A percentile compares a stretch with the other conserved stretches of the same genome.
Conservation (phyloP, 2,888 invertebrate genomes). For the Entomobrya proxima region DNA sequence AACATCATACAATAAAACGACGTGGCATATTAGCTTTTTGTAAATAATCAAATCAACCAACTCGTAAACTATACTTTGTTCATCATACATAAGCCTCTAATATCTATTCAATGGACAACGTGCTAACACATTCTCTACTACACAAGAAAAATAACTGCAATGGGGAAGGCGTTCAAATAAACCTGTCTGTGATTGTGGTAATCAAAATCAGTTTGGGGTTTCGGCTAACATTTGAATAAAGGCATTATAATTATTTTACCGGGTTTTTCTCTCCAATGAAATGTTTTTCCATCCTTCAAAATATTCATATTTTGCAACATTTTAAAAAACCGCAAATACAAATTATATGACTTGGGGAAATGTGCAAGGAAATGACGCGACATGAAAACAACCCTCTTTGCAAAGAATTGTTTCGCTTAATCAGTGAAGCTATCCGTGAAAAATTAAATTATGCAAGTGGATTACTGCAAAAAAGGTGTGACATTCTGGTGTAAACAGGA, state of each 20-base stretch:
- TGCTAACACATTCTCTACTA: neutral
- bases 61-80: slow-evolving; percentile 37
- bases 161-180: slow-evolving; percentile 17
- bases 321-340: slow-evolving; percentile 16
- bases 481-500: slow-evolving; percentile 37
- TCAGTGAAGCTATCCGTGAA: neutral
- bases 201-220: slow-evolving; percentile 13
- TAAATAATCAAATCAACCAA: slow-evolving; percentile 54
- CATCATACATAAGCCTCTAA: neutral
- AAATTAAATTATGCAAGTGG: slow-evolving; percentile 24
- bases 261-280: too few relatives aligned
- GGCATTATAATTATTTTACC: neutral
- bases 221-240: neutral
- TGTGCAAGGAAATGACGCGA: slow-evolving; percentile 20
- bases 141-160: neutral
- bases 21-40: slow-evolving; percentile 40
- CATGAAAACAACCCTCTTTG: neutral
- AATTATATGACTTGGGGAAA: neutral
- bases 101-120: neutral
- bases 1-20: neutral
- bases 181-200: slow-evolving; percentile 30
- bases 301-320: too few relatives aligned
- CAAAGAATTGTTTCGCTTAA: neutral
- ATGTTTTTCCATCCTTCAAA: too few relatives aligned
- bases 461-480: slow-evolving; percentile 33